Conservation (phyloP, 1,140 invertebrate species). For the Aethina tumida region DNA sequence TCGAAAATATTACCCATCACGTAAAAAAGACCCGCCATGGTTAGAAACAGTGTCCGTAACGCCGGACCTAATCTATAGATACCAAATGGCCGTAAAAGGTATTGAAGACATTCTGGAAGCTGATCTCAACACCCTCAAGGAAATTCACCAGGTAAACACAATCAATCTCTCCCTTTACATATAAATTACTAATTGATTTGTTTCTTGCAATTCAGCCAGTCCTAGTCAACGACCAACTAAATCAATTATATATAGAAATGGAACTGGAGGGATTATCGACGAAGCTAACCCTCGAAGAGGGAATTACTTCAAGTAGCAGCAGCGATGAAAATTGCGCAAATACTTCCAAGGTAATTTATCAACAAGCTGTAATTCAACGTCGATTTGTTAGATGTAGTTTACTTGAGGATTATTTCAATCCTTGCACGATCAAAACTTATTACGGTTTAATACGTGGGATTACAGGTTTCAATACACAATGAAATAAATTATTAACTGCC, state of each 20-base stretch:
- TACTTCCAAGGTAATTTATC: conserved; percentile 20
- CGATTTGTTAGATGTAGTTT: no score
- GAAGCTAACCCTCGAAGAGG: conserved; percentile 51
- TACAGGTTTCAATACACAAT: no score
- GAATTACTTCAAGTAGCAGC: conserved; percentile 48
- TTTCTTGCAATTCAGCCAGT: conserved; percentile 45
- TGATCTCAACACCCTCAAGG: conserved; percentile 50
- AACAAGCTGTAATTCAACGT: not conserved
- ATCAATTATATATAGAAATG: conserved; percentile 59
- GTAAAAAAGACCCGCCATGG: conserved; percentile 51
- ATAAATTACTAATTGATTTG: not conserved
- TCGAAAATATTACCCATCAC: conserved; percentile 24
- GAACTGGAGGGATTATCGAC: conserved; percentile 50
- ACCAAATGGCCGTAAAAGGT: conserved; percentile 50
- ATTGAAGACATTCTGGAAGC: conserved; percentile 52
- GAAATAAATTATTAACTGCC: no score
- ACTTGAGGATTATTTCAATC: no score
- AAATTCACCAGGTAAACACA: conserved; percentile 43
- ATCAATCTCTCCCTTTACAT: not conserved
- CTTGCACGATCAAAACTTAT: no score
- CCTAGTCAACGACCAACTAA: conserved; percentile 62
- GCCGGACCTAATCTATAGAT: conserved; percentile 56
- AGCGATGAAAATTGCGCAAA: conserved; percentile 37
- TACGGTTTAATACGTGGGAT: no score
- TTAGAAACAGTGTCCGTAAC: conserved; percentile 51